Evolutionary conservation across 1,140 invertebrate species (phyloP), one percentile per base, ranked within the genome.

Genomic region (Drosophila pseudoananassae): DNA sequence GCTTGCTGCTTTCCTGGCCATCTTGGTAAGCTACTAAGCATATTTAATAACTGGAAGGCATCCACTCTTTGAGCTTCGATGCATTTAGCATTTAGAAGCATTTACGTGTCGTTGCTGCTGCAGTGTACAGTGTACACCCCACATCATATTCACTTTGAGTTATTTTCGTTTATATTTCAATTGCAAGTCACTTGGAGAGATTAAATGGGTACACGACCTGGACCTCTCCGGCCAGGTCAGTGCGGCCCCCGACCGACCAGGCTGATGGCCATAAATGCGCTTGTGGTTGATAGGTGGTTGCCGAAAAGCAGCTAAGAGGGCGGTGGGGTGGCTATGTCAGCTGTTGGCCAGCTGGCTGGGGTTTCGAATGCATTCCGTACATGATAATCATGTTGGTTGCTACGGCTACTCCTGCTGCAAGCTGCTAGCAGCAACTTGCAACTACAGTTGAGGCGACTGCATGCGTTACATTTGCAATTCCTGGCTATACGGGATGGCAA

Each of bases 101-200:
- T 72, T 76, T 76, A 52, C 31, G 58, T 75, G 49, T 49, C 61
- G 47, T 29, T 50, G 54, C 29, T 27, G 25, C 25, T 27, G 25
- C 25, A 27, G 25, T 27, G 25, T 7, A 7, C 25, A 27, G 25
- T 20, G 20, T 20, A 20, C 20, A 27, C 25, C 60, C 66, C 68
- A 71, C 82, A 87, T 76, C 78, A 87, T 87, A 88, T 88, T 87
- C 83, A 88, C 84, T 88, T 88, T 87, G 83, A 87, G 66, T 56
- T 87, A 88, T 87, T 83, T 87, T 76, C 75, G 66, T 79, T 87
- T 78, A 76, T 60, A 81, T 81, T 85, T 81, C 68, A 77, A 85
- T 85, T 85, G 76, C 73, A 85, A 85, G 77, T 87, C 71, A 88
- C 83, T 87, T 83, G 71, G 83, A 65, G 58, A 78, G 83, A 88